Evolutionary conservation across 2,797 vertebrate species (phyloP).

Genomic region (Sebastes kiyomatsui): DNA sequence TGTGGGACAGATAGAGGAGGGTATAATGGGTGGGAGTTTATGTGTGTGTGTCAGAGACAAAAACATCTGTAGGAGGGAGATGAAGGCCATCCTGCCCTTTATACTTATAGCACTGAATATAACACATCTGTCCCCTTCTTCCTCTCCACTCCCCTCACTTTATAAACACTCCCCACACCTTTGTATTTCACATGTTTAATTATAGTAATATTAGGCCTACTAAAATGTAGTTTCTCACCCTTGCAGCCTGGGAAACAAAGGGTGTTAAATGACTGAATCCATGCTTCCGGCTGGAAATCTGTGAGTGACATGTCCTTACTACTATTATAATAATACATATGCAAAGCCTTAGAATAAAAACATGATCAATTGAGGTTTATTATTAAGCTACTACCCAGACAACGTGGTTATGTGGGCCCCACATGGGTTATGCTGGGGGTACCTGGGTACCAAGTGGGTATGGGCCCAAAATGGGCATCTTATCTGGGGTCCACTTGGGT

Average conservation of each 20-base stretch:
- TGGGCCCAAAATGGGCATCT: too few species aligned
- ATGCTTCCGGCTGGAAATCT: slow-evolving; percentile 78
- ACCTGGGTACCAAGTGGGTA: too few species aligned
- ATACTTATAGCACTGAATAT: slow-evolving; percentile 29
- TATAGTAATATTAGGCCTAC: slow-evolving; percentile 2
- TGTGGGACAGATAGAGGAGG: slow-evolving; percentile 52
- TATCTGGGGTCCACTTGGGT: too few species aligned
- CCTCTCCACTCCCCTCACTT: background rate
- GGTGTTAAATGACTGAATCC: slow-evolving; percentile 77
- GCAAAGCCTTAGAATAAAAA: background rate
- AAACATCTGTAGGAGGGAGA: slow-evolving; percentile 57
- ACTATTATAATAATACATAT: slow-evolving; percentile 4
- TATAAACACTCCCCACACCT: background rate
- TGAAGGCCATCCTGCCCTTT: slow-evolving; percentile 51
- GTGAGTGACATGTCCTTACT: slow-evolving; percentile 66
- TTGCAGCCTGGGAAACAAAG: slow-evolving; percentile 65
- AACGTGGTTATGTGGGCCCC: too few species aligned
- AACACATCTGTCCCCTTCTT: slow-evolving; percentile 12
- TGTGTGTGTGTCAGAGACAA: slow-evolving; percentile 32
- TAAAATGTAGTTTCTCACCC: slow-evolving; percentile 62
- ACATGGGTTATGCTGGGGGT: too few species aligned
- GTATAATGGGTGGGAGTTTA: slow-evolving; percentile 51
- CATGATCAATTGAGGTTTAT: background rate
- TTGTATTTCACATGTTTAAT: background rate
- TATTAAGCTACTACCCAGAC: background rate